Base-by-base conservation (phyloP, 92 coral and sea anemone genomes). In the Umimayanthus chanpuru region DNA sequence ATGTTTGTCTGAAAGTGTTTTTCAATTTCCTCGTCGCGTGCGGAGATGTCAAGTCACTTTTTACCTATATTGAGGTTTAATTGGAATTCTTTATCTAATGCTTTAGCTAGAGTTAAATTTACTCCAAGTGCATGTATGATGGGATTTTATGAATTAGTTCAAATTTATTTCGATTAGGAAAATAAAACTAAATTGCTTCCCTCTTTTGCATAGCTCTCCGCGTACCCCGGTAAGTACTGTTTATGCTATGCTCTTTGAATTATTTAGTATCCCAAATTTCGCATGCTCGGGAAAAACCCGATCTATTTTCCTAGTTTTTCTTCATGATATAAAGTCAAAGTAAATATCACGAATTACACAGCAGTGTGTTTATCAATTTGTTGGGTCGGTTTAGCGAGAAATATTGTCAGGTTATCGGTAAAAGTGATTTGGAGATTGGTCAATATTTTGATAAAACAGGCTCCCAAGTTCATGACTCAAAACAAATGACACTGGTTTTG, bases 151-250 rank as follows among this genome's bases (percentile, higher is more conserved):
- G 77, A 83, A 81, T 83, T 83, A 83, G 87, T 70, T 44, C 87
- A 83, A 83, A 83, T 83, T 83, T 83, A 83, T 83, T 83, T 83
- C 76, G 70, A 83, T 68, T 83, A 83, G 78, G 78, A 70, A 83
- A 68, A 83, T 83, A 41, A 25, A 70, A 44, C 67, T 70, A 83
- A 83, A 83, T 83, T 68, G 87, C 87, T 83, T 6, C 58, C 21
- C 75, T 82, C 78, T 43, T 75, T 83, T 83, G 64, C 87, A 83
- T 83, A 43, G 18, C 26, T 47, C 23, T 41, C 71, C 67, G 65
- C 77, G 36, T 68, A 20, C 58, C 61, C n/a, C 40, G 40, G 65
- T 82, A 67, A 71, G 64, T 12, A 70, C 30, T 83, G 87, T 83
- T 83, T 83, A 71, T 83, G 41, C 66, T 41, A 70, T 83, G 74